Percentiles rank a stretch among this genome's conserved stretches.
phyloP scores from a whole-genome alignment of 2,888 invertebrate genomes.

The Hermaeophaga mercurialis region DNA sequence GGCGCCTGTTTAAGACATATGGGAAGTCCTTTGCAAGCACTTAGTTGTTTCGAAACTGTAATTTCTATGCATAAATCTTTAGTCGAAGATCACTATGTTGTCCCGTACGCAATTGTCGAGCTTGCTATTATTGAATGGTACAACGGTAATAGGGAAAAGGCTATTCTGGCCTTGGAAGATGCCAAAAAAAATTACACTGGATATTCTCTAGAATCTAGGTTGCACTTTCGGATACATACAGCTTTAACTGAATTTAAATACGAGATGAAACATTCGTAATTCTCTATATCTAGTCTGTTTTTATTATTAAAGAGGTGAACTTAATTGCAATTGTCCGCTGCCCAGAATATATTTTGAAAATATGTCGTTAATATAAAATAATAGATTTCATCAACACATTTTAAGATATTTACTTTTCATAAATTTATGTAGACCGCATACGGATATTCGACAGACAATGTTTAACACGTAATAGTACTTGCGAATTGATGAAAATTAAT shows the following conservation, averaged over 20 bases:
- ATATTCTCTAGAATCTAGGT: conserved; percentile 84
- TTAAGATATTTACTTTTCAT: too few species aligned
- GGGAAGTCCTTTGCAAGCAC: conserved; percentile 76
- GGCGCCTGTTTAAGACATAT: conserved; percentile 83
- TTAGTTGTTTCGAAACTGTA: conserved; percentile 71
- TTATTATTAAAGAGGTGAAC: too few species aligned
- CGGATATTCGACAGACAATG: too few species aligned
- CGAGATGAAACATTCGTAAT: conserved; percentile 39
- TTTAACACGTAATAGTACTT: too few species aligned
- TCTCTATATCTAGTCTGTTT: too few species aligned
- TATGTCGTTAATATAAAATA: too few species aligned
- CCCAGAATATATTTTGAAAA: too few species aligned
- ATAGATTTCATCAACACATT: too few species aligned
- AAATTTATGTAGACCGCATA: too few species aligned
- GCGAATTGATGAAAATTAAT: too few species aligned
- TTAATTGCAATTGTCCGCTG: too few species aligned
- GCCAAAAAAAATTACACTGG: conserved; percentile 88
- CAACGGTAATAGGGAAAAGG: conserved; percentile 69
- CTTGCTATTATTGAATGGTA: conserved; percentile 79
- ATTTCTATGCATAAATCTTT: conserved; percentile 71
- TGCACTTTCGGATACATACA: conserved; percentile 89
- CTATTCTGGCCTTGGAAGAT: conserved; percentile 75
- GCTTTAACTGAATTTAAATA: conserved; percentile 62
- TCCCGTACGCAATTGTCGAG: conserved; percentile 87
- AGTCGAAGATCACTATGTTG: conserved; percentile 80